Percentiles rank a stretch among this genome's conserved stretches.
Evolutionary conservation across 2,888 invertebrate genomes (phyloP).

Genomic region (Morpho helenor): DNA sequence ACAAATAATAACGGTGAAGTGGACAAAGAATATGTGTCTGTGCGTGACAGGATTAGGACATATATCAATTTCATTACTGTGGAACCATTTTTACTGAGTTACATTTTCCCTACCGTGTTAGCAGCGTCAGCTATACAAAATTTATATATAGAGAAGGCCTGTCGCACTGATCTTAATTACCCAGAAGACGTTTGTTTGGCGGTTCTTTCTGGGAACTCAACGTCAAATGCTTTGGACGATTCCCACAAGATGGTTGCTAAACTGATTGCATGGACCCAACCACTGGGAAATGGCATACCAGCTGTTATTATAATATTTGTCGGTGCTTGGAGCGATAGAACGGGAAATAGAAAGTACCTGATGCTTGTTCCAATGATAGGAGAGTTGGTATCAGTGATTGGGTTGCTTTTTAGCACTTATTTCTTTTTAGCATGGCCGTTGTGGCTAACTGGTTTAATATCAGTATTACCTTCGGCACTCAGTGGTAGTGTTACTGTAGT

Average conservation of each 20-base stretch:
- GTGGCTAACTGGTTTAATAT: conserved; percentile 73
- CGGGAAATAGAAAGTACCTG: conserved; percentile 76
- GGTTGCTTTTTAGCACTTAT: conserved; percentile 73
- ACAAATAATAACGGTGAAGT: conserved; percentile 14
- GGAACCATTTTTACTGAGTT: conserved; percentile 82
- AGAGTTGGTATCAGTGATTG: conserved; percentile 70
- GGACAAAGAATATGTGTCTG: not conserved
- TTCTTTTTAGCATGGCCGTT: conserved; percentile 78
- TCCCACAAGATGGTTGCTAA: conserved; percentile 68
- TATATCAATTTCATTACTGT: conserved; percentile 73
- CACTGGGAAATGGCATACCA: conserved; percentile 76
- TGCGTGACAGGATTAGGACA: conserved; percentile 29
- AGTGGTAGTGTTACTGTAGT: conserved; percentile 79
- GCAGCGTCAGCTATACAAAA: conserved; percentile 78
- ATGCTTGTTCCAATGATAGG: conserved; percentile 78
- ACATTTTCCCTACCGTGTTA: conserved; percentile 80
- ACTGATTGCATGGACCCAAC: conserved; percentile 76
- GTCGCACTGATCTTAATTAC: conserved; percentile 69
- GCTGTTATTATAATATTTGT: conserved; percentile 77
- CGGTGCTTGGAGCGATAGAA: conserved; percentile 82
- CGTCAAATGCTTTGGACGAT: conserved; percentile 47
- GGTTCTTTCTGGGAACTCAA: conserved; percentile 51
- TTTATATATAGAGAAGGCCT: conserved; percentile 78
- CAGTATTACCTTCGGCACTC: conserved; percentile 76
- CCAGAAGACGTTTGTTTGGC: conserved; percentile 69